Evolutionary conservation across 2,797 vertebrate genomes (phyloP), one percentile per base, ranked within the genome.

Genomic region (Notamacropus eugenii): DNA sequence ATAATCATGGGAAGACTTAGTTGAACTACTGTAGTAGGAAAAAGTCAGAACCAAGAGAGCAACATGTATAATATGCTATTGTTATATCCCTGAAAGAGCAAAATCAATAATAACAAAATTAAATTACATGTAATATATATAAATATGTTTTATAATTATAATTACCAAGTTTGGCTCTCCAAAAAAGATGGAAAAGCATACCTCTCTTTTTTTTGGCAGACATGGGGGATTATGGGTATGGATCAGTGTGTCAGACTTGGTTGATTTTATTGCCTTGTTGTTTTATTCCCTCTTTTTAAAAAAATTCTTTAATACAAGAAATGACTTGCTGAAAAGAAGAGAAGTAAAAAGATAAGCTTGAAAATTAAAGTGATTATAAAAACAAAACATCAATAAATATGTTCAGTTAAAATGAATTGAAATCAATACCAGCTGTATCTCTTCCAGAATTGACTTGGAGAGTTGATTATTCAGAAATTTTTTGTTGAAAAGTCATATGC

Each of bases 321-420:
- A 74, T 74, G 5, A 19, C 5, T 74, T 74, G 0, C 16, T 40
- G 40, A 22, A 4, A 27, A 82, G 40, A 22, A 82, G 40, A 82
- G 40, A 8, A 2, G 74, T 46, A 82, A 82, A 82, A 11, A 11
- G 22, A 13, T 46, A 67, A 31, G 13, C 5, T 82, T 46, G 74
- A 82, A 82, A 46, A 82, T 46, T 82, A 46, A 82, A 82, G 74
- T 82, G 74, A 82, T 40, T 46, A 82, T 10, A 82, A 82, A 82
- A 90, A 92, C 27, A 82, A 93, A 96, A 82, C 46, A 40, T 56
- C 52, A 93, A 90, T 90, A 24, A 6, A 94, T 93, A 96, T 74
- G 94, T 59, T 93, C 93, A 87, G 55, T 93, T 31, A 92, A 46
- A 94, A 90, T 93, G 27, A 93, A 55, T 92, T 94, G 96, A 93